Conservation (phyloP, 2,113 vertebrate species). For the Equus quagga region DNA sequence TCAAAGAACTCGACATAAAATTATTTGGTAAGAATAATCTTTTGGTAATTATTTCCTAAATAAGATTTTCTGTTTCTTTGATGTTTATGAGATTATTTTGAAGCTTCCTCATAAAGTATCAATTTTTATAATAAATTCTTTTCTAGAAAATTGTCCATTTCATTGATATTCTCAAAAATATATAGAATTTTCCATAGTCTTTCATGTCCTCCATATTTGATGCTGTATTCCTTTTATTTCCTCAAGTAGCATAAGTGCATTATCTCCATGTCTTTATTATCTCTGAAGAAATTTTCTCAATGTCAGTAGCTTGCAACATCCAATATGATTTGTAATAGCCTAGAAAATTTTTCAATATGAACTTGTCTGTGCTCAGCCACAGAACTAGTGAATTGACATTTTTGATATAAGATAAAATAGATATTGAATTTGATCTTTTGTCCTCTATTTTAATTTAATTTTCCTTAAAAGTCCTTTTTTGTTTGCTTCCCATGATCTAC, state of each 20-base stretch:
- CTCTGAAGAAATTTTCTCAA: background rate
- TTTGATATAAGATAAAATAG: background rate
- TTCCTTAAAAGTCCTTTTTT: background rate
- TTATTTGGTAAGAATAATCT: background rate
- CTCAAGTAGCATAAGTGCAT: background rate
- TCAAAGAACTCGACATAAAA: background rate
- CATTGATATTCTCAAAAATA: background rate
- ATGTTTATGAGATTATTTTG: background rate
- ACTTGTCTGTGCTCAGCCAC: background rate
- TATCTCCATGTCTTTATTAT: background rate
- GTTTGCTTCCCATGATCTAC: background rate
- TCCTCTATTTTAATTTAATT: constrained; percentile 12
- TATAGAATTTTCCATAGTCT: background rate
- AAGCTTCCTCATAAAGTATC: background rate
- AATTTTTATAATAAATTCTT: background rate
- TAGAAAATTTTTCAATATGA: background rate
- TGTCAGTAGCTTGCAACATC: background rate
- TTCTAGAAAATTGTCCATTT: background rate
- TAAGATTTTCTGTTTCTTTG: background rate
- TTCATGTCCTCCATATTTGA: background rate
- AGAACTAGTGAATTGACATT: background rate
- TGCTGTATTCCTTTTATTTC: background rate
- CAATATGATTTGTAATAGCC: background rate
- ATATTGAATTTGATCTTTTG: background rate
- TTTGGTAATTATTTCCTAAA: background rate